Evolutionary conservation across 2,888 invertebrate genomes (phyloP), one percentile per base, ranked within the genome.

Genomic region (Himalopsyche japonica): DNA sequence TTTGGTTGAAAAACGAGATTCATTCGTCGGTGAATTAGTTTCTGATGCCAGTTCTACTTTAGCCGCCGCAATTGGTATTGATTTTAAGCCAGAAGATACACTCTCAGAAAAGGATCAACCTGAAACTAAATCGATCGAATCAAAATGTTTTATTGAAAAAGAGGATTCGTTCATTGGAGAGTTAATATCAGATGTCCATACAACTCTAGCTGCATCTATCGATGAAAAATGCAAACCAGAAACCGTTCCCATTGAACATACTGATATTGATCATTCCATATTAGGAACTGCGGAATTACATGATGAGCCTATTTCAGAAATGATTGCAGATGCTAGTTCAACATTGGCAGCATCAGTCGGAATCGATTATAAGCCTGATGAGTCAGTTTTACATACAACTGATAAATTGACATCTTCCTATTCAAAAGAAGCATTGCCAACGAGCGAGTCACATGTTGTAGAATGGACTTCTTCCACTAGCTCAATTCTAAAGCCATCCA

Each of bases 341-440:
- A 80, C 87, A 8, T 70, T 87, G 57, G 83, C 86, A n/a, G 87
- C 86, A 47, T 82, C 87, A n/a, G 79, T 84, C n/a, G 87, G 87
- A 12, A 47, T 86, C 18, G 85, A 86, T 24, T 80, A 79, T 20
- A 85, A 83, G 49, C 49, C n/a, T 27, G 64, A 82, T 15, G 79
- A 85, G 27, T 34, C 20, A 78, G 30, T 20, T 1, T 20, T 5
- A 7, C 78, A 78, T 43, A 2, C 76, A 27, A 27, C 30, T 32
- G 82, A 82, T 30, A 80, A 76, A 78, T 34, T 79, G 37, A 80
- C 76, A 32, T 77, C 82, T 27, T 76, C 70, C 10, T 57, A 48
- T 24, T 85, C 85, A 27, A 78, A 48, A 47, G 84, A 80, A 80
- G 76, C 84, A 57, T 30, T 85, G 18, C 7, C 18, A 12, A 80